Percentiles rank a stretch among this genome's conserved stretches.
These are phyloP conservation scores for human (Homo sapiens) DNA, from an alignment of 2,113 vertebrate genomes.

Conservation along the genomic window DNA sequence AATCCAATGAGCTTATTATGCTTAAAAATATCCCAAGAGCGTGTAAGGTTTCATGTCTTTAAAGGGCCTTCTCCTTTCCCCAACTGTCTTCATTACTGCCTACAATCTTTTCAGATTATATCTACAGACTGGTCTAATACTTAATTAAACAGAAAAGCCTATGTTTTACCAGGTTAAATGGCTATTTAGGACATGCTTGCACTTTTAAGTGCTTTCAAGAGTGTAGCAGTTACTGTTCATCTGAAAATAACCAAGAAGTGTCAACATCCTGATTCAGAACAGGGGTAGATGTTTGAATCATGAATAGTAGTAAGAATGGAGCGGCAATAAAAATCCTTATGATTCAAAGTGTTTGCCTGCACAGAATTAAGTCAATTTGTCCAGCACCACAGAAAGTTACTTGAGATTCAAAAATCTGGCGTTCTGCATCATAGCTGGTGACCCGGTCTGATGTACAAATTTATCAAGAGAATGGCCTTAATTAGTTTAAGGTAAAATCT, in stretches of 20 bases:
- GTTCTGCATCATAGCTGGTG: not conserved
- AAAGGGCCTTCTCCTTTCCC: constrained; percentile 57
- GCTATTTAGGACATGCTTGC: not conserved
- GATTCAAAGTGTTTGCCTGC: not conserved
- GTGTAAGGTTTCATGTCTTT: constrained; percentile 65
- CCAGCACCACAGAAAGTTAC: not conserved
- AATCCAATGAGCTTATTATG: constrained; percentile 77
- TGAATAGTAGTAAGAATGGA: not conserved
- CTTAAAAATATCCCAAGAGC: constrained; percentile 66
- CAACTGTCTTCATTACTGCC: constrained; percentile 59
- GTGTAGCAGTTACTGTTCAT: constrained; percentile 5
- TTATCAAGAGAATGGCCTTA: constrained; percentile 18
- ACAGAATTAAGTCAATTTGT: not conserved
- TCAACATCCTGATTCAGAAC: constrained; percentile 9
- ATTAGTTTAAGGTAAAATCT: constrained; percentile 37
- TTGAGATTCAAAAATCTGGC: not conserved
- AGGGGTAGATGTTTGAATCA: not conserved
- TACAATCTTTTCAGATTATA: constrained; percentile 17
- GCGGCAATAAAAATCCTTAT: not conserved
- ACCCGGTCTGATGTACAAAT: not conserved
- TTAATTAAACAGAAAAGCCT: constrained; percentile 58
- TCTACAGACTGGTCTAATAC: not conserved
- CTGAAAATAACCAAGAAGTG: constrained; percentile 54
- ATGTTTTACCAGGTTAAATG: not conserved
- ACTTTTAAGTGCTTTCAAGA: constrained; percentile 52